Conservation (phyloP, 2,888 invertebrate genomes). For the Protophormia terraenovae region DNA sequence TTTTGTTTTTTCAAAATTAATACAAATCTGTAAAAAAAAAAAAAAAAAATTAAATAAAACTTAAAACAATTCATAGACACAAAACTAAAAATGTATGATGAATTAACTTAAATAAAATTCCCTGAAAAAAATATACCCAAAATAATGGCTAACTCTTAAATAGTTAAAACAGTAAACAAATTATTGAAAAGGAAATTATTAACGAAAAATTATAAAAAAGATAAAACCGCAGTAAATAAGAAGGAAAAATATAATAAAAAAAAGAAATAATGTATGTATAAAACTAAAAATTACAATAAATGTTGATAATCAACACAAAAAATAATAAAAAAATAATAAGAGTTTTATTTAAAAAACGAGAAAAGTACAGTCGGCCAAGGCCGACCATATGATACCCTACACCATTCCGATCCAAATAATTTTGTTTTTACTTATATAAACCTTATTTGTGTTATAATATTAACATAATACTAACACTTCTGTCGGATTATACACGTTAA, state of each 20-base stretch:
- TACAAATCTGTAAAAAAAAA: conserved; percentile 40
- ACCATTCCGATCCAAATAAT: too few species aligned
- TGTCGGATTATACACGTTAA: too few species aligned
- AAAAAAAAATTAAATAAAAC: conserved; percentile 15
- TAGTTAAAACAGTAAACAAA: conserved; percentile 50
- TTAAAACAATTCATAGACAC: conserved; percentile 23
- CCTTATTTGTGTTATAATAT: too few species aligned
- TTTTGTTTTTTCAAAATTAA: conserved; percentile 59
- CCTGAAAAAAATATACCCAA: conserved; percentile 27
- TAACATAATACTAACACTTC: too few species aligned
- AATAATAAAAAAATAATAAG: conserved; percentile 16
- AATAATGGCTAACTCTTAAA: conserved; percentile 35
- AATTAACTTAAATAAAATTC: conserved; percentile 26
- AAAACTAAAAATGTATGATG: conserved; percentile 21
- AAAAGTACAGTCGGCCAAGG: too few species aligned
- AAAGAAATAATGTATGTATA: conserved; percentile 32
- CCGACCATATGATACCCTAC: too few species aligned
- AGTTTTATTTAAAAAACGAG: conserved; percentile 15
- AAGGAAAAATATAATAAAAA: conserved; percentile 1
- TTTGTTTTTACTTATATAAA: too few species aligned
- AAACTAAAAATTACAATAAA: conserved; percentile 57
- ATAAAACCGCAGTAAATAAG: background rate
- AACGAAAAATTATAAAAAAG: background rate
- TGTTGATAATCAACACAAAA: conserved; percentile 63
- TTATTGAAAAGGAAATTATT: conserved; percentile 12